Conservation (phyloP, 2,888 invertebrate species). For the Euphydryas editha region DNA sequence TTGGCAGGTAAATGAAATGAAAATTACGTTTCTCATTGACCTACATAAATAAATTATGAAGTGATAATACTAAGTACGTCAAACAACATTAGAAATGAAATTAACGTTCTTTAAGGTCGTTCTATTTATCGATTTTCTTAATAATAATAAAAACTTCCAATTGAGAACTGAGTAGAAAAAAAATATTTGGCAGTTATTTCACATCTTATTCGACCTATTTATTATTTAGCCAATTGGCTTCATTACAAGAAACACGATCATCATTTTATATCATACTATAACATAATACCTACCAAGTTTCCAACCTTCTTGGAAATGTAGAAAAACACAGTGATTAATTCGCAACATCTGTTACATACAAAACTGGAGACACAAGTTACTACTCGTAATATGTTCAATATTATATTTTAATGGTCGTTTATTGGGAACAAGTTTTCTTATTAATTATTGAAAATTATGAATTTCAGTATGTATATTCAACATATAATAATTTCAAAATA, state of each 20-base stretch:
- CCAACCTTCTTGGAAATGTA: conserved; percentile 17
- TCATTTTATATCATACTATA: conserved; percentile 14
- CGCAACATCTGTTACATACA: background rate
- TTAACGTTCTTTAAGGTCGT: background rate
- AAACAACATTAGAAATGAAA: background rate
- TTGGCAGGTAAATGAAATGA: background rate
- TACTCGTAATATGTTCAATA: no score
- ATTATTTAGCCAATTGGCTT: conserved; percentile 31
- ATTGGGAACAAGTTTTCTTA: no score
- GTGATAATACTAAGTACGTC: background rate
- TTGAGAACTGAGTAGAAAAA: conserved; percentile 24
- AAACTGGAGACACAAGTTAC: background rate
- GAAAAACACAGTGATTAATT: conserved; percentile 21
- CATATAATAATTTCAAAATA: no score
- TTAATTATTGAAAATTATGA: no score
- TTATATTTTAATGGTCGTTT: no score
- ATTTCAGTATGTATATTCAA: no score
- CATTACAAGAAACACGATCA: conserved; percentile 27
- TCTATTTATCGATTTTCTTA: conserved; percentile 8
- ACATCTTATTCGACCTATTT: conserved; percentile 22
- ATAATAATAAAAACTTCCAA: conserved; percentile 24
- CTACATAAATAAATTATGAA: background rate
- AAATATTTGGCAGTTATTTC: conserved; percentile 35
- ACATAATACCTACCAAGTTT: conserved; percentile 16
- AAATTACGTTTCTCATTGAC: background rate